Evolutionary conservation across 2,113 vertebrate species (phyloP).

Genomic region (Neolamprologus falcicula): DNA sequence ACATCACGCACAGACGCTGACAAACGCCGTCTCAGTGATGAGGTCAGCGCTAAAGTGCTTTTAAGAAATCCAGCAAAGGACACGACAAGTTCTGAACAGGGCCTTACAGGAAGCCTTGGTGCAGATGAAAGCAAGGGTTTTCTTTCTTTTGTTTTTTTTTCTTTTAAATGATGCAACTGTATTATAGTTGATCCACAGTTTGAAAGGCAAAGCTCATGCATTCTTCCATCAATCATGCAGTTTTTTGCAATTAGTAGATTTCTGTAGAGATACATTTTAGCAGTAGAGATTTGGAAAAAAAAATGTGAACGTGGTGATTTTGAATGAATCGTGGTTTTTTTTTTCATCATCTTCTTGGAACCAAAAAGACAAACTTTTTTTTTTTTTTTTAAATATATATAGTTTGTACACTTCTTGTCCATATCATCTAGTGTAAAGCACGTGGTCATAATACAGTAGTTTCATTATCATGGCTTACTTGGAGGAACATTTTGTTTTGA

Average conservation of each 20-base stretch:
- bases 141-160: conserved; percentile 23
- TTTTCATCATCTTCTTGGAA: conserved; percentile 1
- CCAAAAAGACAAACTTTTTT: conserved; percentile 24
- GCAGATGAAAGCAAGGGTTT: conserved; percentile 69
- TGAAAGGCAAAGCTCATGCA: conserved; percentile 76
- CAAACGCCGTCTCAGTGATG: background rate
- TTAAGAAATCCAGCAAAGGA: conserved; percentile 42
- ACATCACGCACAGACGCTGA: conserved; percentile 2
- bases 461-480: conserved; percentile 62
- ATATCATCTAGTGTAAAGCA: conserved; percentile 45
- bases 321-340: conserved; percentile 21
- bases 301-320: conserved; percentile 36
- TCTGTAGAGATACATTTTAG: conserved; percentile 60
- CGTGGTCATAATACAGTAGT: conserved; percentile 45
- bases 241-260: conserved; percentile 61
- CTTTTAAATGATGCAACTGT: conserved; percentile 53
- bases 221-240: conserved; percentile 73
- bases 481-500: conserved; percentile 48
- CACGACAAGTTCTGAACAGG: conserved; percentile 38
- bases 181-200: conserved; percentile 63
- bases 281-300: conserved; percentile 5
- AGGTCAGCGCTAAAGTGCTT: conserved; percentile 51
- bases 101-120: conserved; percentile 55
- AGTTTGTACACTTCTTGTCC: conserved; percentile 40
- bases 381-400: background rate